A percentile compares a stretch with the other conserved stretches of the same genome.
Evolutionary conservation across 2,113 vertebrate species (phyloP).

Genomic region (Octodon degus): DNA sequence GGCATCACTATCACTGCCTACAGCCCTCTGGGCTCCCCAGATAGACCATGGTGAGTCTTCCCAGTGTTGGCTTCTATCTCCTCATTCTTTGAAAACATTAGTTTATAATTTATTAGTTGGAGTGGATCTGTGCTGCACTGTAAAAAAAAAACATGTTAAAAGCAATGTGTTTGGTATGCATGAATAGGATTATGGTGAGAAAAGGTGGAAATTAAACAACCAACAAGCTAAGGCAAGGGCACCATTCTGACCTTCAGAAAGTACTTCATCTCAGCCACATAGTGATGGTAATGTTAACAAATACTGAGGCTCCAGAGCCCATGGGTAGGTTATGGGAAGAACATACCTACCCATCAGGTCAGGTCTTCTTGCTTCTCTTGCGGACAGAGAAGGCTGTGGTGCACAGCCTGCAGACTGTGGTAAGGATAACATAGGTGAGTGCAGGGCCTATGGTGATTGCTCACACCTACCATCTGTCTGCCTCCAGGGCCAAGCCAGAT

Average conservation of each 20-base stretch:
- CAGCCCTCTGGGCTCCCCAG: conserved; percentile 92
- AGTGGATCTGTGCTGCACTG: neutral
- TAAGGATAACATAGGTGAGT: neutral
- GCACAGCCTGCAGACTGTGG: neutral
- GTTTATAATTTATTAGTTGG: neutral
- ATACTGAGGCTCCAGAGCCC: neutral
- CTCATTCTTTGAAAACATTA: neutral
- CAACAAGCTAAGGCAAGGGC: too few relatives aligned
- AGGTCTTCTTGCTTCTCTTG: neutral
- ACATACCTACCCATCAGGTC: neutral
- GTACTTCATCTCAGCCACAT: neutral
- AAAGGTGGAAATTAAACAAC: neutral
- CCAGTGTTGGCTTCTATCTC: neutral
- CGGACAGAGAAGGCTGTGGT: neutral
- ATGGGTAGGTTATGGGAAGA: neutral
- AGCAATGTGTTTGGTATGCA: too few relatives aligned
- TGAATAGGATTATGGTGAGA: neutral
- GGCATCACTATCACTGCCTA: conserved; percentile 91
- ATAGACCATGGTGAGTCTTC: conserved; percentile 89
- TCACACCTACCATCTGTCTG: neutral
- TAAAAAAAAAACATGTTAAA: conserved; percentile 24
- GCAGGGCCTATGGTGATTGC: too few relatives aligned
- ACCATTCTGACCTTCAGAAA: neutral
- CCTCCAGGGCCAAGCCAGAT: conserved; percentile 87
- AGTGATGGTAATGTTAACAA: neutral